Conservation (phyloP, 92 coral and sea anemone genomes). For the Zoanthus solanderi region DNA sequence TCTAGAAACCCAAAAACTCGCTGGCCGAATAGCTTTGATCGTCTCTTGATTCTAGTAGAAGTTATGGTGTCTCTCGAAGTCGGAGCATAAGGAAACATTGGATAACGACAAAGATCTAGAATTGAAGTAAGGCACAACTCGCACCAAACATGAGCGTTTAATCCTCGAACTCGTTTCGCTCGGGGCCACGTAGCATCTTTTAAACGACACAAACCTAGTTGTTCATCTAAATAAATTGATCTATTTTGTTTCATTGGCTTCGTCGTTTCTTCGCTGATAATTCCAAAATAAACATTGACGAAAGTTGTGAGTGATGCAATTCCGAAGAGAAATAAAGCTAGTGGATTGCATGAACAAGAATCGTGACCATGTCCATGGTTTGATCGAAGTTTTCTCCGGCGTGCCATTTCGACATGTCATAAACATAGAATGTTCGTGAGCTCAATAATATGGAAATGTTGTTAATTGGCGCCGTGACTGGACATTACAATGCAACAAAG, state of each 20-base stretch:
- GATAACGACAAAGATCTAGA: conserved; percentile 26
- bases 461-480: neutral
- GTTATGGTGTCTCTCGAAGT: conserved; percentile 16
- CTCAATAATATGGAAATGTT: neutral
- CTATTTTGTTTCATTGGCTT: neutral
- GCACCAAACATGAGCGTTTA: conserved; percentile 39
- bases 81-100: conserved; percentile 41
- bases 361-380: neutral
- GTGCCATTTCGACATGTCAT: neutral
- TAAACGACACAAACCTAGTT: conserved; percentile 33
- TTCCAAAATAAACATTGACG: conserved; percentile 39
- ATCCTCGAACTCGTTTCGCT: conserved; percentile 2
- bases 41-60: conserved; percentile 10
- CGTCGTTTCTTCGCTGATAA: conserved; percentile 27
- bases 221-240: neutral
- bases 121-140: conserved; percentile 11
- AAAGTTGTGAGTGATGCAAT: conserved; percentile 30
- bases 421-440: neutral
- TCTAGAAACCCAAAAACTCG: conserved; percentile 45
- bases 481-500: neutral
- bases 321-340: conserved; percentile 28
- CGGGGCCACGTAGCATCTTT: conserved; percentile 22
- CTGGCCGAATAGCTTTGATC: conserved; percentile 41
- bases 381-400: conserved; percentile 25
- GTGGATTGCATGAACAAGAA: conserved; percentile 5